Conservation (phyloP, 2,113 vertebrate species). For the Ovibos moschatus region DNA sequence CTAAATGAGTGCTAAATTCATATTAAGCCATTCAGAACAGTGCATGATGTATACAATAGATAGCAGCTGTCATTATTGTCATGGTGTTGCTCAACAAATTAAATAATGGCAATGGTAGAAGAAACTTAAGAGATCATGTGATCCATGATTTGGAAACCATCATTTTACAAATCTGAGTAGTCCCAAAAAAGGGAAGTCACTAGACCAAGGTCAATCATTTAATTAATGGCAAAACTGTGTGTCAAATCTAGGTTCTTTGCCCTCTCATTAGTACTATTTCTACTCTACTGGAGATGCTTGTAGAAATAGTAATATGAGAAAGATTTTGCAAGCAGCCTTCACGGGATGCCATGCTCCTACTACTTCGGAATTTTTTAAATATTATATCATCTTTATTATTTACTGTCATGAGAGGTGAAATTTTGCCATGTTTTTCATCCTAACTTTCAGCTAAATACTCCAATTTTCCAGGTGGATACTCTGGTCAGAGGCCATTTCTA, state of each 20-base stretch:
- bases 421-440: neutral
- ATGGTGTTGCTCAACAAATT: neutral
- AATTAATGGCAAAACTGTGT: neutral
- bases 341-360: neutral
- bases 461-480: neutral
- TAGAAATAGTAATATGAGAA: neutral
- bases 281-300: neutral
- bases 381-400: conserved; percentile 1
- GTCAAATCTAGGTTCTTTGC: neutral
- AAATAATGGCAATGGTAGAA: neutral
- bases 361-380: neutral
- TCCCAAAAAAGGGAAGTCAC: neutral
- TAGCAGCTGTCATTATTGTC: neutral
- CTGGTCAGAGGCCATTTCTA: neutral
- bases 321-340: neutral
- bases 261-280: neutral
- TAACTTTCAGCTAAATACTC: neutral
- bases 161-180: neutral
- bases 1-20: neutral
- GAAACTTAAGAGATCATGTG: neutral
- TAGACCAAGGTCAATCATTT: neutral
- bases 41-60: neutral
- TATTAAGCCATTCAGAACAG: neutral
- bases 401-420: neutral
- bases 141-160: neutral